Evolutionary conservation across 2,113 vertebrate genomes (phyloP).

Genomic region (Ophthalmolycus amberensis): DNA sequence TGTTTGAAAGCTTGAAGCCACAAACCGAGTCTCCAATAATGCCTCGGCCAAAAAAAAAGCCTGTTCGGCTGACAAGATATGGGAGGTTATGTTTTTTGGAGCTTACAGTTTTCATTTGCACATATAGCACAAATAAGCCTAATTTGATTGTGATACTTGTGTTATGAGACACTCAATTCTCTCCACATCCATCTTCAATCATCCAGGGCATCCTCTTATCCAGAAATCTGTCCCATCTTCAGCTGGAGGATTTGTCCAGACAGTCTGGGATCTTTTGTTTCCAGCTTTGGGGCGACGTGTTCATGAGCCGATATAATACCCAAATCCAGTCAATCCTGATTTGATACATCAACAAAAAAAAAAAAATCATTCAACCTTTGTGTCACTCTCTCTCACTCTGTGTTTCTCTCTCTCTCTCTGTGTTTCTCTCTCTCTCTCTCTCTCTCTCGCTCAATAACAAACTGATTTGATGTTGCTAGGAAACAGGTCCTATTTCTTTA

Average conservation of each 20-base stretch:
- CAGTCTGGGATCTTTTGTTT: slow-evolving; percentile 44
- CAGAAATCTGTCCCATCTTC: slow-evolving; percentile 50
- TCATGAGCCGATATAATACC: slow-evolving; percentile 33
- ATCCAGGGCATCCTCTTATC: slow-evolving; percentile 19
- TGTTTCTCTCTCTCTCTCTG: slow-evolving; percentile 18
- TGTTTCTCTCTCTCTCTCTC: slow-evolving; percentile 32
- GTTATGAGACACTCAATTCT: slow-evolving; percentile 39
- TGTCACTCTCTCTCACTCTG: slow-evolving; percentile 32
- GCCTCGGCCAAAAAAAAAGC: slow-evolving; percentile 6
- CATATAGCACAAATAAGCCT: slow-evolving; percentile 34
- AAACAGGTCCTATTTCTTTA: slow-evolving; percentile 74
- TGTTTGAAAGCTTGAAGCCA: no score
- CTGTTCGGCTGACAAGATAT: slow-evolving; percentile 9
- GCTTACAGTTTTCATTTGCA: slow-evolving; percentile 40
- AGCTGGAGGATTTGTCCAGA: slow-evolving; percentile 51
- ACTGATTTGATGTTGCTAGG: slow-evolving; percentile 85
- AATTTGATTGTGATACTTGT: slow-evolving; percentile 21
- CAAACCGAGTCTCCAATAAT: neutral
- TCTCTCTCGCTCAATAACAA: slow-evolving; percentile 62
- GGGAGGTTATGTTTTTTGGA: slow-evolving; percentile 9
- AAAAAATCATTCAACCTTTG: slow-evolving; percentile 34
- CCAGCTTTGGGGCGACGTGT: slow-evolving; percentile 7
- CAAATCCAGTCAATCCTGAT: slow-evolving; percentile 30
- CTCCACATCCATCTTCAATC: slow-evolving; percentile 20
- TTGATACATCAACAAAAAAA: slow-evolving; percentile 23